Percentiles rank a stretch among this genome's conserved stretches.
These are phyloP conservation scores for Ptiloglossa arizonensis DNA, from an alignment of 1,140 invertebrate species.

Conservation along the genomic window DNA sequence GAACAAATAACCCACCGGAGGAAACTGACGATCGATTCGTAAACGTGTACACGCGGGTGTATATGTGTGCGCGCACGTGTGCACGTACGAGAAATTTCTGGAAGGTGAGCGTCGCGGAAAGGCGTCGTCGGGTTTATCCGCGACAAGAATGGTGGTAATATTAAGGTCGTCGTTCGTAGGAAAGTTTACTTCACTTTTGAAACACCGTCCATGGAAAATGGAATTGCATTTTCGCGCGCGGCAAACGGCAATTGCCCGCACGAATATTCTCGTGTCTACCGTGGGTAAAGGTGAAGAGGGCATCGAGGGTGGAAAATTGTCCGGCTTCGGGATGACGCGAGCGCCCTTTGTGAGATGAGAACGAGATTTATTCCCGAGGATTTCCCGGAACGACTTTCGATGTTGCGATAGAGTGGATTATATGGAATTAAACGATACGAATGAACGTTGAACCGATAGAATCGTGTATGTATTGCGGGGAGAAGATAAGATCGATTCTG, in stretches of 20 bases:
- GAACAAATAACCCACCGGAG: not conserved
- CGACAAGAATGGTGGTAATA: slow-evolving; percentile 10
- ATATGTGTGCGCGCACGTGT: not conserved
- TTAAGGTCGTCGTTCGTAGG: slow-evolving; percentile 17
- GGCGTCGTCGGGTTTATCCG: not conserved
- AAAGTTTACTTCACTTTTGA: slow-evolving; percentile 28
- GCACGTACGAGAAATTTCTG: not conserved
- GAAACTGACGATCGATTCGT: not conserved
- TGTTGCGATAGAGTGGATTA: too few relatives aligned
- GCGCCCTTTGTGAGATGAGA: not conserved
- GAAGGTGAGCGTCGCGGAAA: not conserved
- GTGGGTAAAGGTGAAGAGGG: not conserved
- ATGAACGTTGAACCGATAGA: too few relatives aligned
- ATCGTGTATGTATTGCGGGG: too few relatives aligned
- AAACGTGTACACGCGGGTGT: not conserved
- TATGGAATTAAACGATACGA: too few relatives aligned
- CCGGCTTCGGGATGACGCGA: not conserved
- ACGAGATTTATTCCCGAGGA: not conserved
- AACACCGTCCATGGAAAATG: slow-evolving; percentile 27
- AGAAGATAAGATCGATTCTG: too few relatives aligned
- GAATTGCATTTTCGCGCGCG: slow-evolving; percentile 25
- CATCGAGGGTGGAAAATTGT: slow-evolving; percentile 36
- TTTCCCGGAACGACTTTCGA: too few relatives aligned
- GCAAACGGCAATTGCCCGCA: slow-evolving; percentile 32
- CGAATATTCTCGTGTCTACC: not conserved